Base-by-base conservation (phyloP, 2,113 vertebrate genomes). In the Dipodomys merriami region DNA sequence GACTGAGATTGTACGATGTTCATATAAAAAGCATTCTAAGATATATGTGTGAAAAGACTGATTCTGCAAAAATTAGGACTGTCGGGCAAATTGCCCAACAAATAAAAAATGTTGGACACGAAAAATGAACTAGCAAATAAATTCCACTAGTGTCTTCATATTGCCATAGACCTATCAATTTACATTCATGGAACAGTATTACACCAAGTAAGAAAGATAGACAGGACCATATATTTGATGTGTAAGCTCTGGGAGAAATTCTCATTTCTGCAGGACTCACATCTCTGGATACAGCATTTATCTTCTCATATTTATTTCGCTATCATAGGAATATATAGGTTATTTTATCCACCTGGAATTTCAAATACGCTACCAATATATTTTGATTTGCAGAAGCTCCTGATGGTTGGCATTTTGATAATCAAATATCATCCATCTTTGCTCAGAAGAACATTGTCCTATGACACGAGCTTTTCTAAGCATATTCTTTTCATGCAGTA, bases 21-120 rank as follows among this genome's bases (percentile, higher is more conserved):
- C 25, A n/a, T 85, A 39, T 20, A 71, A 90, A 46, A 12, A 89
- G 6, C 22, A 81, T 60, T 5, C 25, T 68, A 65, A 76, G 44
- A 76, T 20, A 33, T 13, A 39, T 30, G 4, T 62, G 60, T 67
- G 27, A 6, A 81, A 85, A 90, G 30, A 86, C 60, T 29, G 88
- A 65, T 85, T 87, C 65, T 78, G 18, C 35, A 85, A 90, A 49
- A 90, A 92, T 83, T 88, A 90, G 25, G 88, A n/a, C 78, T 95
- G 88, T 91, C 62, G 81, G 90, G 83, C 86, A 44, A 73, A 90
- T 73, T 78, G 60, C 33, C 44, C 71, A 64, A 49, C 23, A 88
- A 73, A 74, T 60, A 7, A 78, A 90, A 91, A 87, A 87, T 46
- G 30, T 83, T 79, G n/a, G 20, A 71, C 12, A 73, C 1, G 19